These are phyloP conservation scores for Lepus townsendii DNA, from an alignment of 2,797 vertebrate genomes.

Conservation along the genomic window DNA sequence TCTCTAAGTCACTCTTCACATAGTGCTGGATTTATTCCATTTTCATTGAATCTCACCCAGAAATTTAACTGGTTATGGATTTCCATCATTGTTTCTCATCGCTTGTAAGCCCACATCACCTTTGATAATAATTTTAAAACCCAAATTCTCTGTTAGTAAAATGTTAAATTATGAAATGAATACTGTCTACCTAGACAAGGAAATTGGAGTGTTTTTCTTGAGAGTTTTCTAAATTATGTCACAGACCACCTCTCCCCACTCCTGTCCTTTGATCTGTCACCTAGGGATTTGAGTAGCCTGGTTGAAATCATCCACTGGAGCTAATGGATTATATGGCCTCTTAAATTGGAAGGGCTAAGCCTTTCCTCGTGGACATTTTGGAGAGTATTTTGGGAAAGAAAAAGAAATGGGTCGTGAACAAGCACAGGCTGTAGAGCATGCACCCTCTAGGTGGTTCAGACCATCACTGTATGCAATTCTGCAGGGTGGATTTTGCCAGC, in stretches of 20 bases:
- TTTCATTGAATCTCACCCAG: not conserved
- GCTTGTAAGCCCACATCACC: not conserved
- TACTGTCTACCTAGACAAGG: not conserved
- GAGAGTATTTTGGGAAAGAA: not conserved
- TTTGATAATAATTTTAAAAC: not conserved
- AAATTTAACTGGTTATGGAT: not conserved
- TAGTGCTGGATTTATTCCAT: not conserved
- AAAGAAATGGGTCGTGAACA: not conserved
- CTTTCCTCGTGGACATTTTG: not conserved
- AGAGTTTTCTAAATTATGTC: not conserved
- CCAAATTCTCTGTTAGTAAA: not conserved
- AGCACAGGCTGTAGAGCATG: accelerated
- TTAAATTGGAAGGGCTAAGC: not conserved
- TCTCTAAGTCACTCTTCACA: not conserved
- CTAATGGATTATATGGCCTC: not conserved
- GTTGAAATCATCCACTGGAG: not conserved
- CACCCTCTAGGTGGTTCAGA: not conserved
- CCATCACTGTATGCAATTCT: not conserved
- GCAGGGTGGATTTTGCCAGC: not conserved
- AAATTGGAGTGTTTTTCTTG: not conserved
- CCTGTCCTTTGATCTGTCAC: not conserved
- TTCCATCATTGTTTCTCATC: not conserved
- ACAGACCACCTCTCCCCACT: not conserved
- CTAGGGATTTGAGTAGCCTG: not conserved
- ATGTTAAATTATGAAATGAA: not conserved